Base-by-base conservation (phyloP, 1,140 invertebrate genomes). In the Drosophila triauraria region DNA sequence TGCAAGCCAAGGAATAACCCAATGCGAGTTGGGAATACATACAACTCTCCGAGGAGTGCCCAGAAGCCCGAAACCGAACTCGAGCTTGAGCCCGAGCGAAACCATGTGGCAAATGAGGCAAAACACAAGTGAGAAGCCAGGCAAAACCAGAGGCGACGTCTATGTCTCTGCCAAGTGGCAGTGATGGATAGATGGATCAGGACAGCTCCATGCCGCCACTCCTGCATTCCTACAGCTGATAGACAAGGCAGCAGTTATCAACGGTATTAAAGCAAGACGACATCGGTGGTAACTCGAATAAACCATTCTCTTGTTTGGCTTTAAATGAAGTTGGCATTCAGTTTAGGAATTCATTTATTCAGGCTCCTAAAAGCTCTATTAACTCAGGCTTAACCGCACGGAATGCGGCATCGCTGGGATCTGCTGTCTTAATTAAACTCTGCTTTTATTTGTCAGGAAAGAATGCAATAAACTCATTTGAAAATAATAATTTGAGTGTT, bases 21-120 rank as follows among this genome's bases (percentile, higher is more conserved):
- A 64, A 44, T 64, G 63, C 38, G 32, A 61, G 75, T 50, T 67
- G 75, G 69, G 70, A 59, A 67, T 56, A 67, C 38, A 67, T 56
- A 60, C 35, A 61, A 78, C 65, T 57, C 44, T 47, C 60, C 58
- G 25, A 47, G 48, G 48, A 50, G 23, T 62, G 51, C 32, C 13
- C 32, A 15, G 30, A 17, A 20, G 17, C 12, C 50, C n/a, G 12
- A 13, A 2, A 35, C 32, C 32, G 10, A 35, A 35, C 2, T 9
- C 32, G 32, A 32, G 8, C 5, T 12, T 12, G 4, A 23, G 8
- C 5, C 17, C 17, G 2, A 23, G 4, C 51, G 81, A 86, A 71
- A 78, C 82, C 82, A 82, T 86, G 78, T 82, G 79, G 82, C 82
- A 86, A 86, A 82, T 82, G 79, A 72, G 83, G 79, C 79, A 68